A percentile compares a stretch with the other conserved stretches of the same genome.
Evolutionary conservation across 2,797 vertebrate genomes (phyloP).

Genomic region (Pelobates cultripes): DNA sequence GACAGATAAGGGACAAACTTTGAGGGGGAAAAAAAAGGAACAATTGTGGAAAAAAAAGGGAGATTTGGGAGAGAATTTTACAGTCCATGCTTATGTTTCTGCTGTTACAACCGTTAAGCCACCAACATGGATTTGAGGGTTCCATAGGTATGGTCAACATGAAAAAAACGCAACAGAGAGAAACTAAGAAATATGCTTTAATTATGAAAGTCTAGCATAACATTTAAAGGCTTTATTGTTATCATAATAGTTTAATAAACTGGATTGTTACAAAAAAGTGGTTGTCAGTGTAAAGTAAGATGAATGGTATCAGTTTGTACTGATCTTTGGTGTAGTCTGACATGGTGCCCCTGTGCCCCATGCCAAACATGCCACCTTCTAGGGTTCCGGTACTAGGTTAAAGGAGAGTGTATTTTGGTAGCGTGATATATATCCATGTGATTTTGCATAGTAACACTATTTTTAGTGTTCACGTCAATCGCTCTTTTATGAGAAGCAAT

Average conservation of each 20-base stretch:
- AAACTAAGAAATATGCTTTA: no score
- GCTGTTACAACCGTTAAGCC: no score
- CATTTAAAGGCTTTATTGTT: no score
- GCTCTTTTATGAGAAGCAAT: slow-evolving; percentile 21
- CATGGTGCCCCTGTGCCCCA: neutral
- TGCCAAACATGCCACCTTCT: slow-evolving; percentile 42
- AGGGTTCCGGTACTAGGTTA: slow-evolving; percentile 35
- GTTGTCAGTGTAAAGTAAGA: neutral
- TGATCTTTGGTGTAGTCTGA: neutral
- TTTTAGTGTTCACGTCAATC: slow-evolving; percentile 22
- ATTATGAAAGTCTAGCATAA: no score
- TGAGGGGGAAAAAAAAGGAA: no score
- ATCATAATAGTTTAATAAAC: neutral
- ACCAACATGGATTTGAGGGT: no score
- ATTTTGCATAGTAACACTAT: slow-evolving; percentile 29
- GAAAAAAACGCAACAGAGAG: no score
- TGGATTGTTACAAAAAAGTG: neutral
- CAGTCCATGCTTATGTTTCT: no score
- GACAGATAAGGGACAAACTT: no score
- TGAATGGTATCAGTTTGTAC: neutral
- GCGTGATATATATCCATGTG: slow-evolving; percentile 38
- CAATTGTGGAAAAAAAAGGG: no score
- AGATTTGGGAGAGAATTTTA: no score
- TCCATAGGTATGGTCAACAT: no score
- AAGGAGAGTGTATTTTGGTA: slow-evolving; percentile 49